These are phyloP conservation scores for Drosophila testacea DNA, from an alignment of 2,888 invertebrate species.

Conservation along the genomic window DNA sequence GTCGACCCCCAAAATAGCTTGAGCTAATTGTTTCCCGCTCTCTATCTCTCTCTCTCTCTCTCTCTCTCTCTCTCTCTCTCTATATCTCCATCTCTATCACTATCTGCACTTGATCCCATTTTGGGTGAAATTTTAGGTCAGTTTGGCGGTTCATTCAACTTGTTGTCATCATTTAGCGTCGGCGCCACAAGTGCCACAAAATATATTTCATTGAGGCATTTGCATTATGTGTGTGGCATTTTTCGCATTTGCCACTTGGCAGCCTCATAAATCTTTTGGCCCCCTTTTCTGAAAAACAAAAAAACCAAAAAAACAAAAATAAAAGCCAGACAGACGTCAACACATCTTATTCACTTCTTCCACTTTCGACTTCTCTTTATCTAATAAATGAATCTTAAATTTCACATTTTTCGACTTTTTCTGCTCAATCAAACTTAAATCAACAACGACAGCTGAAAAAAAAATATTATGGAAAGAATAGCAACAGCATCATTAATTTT, in stretches of 20 bases:
- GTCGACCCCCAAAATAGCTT: slow-evolving; percentile 16
- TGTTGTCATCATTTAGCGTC: slow-evolving; percentile 48
- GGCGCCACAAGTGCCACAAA: slow-evolving; percentile 71
- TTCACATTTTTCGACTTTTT: slow-evolving; percentile 14
- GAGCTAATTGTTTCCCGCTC: slow-evolving; percentile 18
- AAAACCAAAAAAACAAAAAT: not conserved
- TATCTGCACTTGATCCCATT: slow-evolving; percentile 53
- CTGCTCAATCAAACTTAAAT: slow-evolving; percentile 47
- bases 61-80: not conserved
- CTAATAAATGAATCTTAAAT: slow-evolving; percentile 48
- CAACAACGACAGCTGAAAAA: slow-evolving; percentile 35
- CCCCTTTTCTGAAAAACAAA: not conserved
- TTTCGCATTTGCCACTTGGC: slow-evolving; percentile 37
- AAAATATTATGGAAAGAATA: not conserved
- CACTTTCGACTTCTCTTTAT: slow-evolving; percentile 2
- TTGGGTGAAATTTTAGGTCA: slow-evolving; percentile 33
- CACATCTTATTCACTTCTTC: slow-evolving; percentile 6
- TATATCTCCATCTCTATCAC: not conserved
- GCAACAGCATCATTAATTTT: slow-evolving; percentile 7
- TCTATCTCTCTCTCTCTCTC: not conserved
- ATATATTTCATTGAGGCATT: slow-evolving; percentile 74
- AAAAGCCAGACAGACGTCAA: slow-evolving; percentile 36
- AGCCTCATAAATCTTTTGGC: slow-evolving; percentile 51
- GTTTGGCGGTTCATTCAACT: slow-evolving; percentile 61
- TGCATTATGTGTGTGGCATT: slow-evolving; percentile 60